A percentile compares a stretch with the other conserved stretches of the same genome.
These are phyloP conservation scores for Neogobius melanostomus DNA, from an alignment of 2,113 vertebrate genomes.

Conservation along the genomic window DNA sequence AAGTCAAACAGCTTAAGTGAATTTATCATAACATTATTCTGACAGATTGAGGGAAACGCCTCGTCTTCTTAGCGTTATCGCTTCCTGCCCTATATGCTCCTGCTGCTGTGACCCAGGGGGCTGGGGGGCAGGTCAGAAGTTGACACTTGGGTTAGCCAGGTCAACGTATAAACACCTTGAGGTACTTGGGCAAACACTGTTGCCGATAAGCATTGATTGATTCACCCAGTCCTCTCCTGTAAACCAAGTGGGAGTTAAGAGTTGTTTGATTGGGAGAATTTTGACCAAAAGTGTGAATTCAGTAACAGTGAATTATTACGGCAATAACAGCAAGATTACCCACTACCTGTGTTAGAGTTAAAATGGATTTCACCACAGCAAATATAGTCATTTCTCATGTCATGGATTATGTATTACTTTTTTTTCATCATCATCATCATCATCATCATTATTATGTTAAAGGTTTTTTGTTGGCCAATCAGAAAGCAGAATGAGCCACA, in stretches of 20 bases:
- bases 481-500: too few relatives aligned
- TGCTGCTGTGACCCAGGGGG: background rate
- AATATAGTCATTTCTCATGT: too few relatives aligned
- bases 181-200: constrained; percentile 4
- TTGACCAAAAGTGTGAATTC: too few relatives aligned
- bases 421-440: too few relatives aligned
- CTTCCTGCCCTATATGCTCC: background rate
- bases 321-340: too few relatives aligned
- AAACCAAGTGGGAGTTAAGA: background rate
- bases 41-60: background rate
- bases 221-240: background rate
- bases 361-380: too few relatives aligned
- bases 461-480: too few relatives aligned
- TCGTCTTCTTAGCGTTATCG: background rate
- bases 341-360: too few relatives aligned
- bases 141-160: background rate
- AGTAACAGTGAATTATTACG: too few relatives aligned
- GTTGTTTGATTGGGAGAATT: too few relatives aligned
- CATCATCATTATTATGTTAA: too few relatives aligned
- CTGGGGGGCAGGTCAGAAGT: background rate
- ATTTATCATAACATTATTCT: constrained; percentile 11
- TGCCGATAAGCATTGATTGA: constrained; percentile 12
- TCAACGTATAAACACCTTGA: background rate
- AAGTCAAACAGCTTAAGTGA: constrained; percentile 5
- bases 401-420: too few relatives aligned